Evolutionary conservation across 2,113 vertebrate genomes (phyloP).

Genomic region (Pristiophorus japonicus): DNA sequence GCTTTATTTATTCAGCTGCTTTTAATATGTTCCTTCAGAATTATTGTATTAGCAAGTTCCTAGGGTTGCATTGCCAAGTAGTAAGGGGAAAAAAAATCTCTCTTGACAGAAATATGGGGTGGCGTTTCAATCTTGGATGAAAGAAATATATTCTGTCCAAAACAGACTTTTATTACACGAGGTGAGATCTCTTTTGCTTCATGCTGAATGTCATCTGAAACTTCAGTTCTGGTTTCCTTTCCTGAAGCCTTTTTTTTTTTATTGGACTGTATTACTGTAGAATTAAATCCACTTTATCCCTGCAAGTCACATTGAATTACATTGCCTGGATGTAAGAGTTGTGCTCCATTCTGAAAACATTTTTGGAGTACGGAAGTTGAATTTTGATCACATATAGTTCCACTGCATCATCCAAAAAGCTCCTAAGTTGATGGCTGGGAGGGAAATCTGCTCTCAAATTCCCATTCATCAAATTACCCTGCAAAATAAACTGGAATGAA

Average conservation of each 20-base stretch:
- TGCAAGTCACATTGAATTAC: background rate
- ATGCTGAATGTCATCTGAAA: slow-evolving; percentile 19
- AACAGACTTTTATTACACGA: slow-evolving; percentile 6
- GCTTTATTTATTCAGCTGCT: slow-evolving; percentile 59
- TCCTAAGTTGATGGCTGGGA: background rate
- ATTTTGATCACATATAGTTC: background rate
- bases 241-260: background rate
- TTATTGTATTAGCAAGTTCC: slow-evolving; percentile 51
- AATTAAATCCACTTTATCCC: slow-evolving; percentile 19
- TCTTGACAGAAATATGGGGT: slow-evolving; percentile 55
- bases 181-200: slow-evolving; percentile 10
- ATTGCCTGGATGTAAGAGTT: background rate
- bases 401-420: too few species aligned
- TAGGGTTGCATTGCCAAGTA: slow-evolving; percentile 52
- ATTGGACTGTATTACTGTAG: background rate
- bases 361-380: background rate
- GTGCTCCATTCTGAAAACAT: background rate
- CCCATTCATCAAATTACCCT: background rate
- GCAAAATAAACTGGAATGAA: background rate
- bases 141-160: slow-evolving; percentile 44
- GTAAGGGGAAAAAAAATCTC: slow-evolving; percentile 50
- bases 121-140: slow-evolving; percentile 53
- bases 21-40: slow-evolving; percentile 54
- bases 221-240: slow-evolving; percentile 3
- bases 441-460: background rate